Evolutionary conservation across 1,140 invertebrate species (phyloP).

Genomic region (Onthophagus taurus): DNA sequence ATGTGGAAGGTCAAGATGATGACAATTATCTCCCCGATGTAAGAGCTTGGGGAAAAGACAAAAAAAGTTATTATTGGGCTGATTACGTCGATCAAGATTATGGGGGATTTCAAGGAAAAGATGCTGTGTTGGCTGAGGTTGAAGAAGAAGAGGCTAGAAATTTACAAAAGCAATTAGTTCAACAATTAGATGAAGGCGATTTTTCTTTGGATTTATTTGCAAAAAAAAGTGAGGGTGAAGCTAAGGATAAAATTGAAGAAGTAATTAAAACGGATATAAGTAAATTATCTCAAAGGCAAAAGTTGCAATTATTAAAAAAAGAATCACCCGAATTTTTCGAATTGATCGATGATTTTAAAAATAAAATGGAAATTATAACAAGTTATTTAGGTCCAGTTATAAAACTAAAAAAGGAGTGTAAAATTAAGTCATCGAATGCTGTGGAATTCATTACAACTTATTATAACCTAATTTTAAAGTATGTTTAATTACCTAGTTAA

Average conservation of each 20-base stretch:
- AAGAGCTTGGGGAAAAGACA: slow-evolving; percentile 79
- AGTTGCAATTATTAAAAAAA: slow-evolving; percentile 63
- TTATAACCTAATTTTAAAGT: no score
- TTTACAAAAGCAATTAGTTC: slow-evolving; percentile 66
- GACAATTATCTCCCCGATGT: slow-evolving; percentile 61
- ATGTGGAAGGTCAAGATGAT: slow-evolving; percentile 59
- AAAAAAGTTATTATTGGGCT: slow-evolving; percentile 69
- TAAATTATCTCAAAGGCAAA: slow-evolving; percentile 63
- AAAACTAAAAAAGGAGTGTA: no score
- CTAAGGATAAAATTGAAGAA: slow-evolving; percentile 38
- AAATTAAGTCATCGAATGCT: no score
- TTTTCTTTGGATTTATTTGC: slow-evolving; percentile 60
- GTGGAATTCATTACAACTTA: no score
- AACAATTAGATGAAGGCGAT: slow-evolving; percentile 72
- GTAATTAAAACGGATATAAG: slow-evolving; percentile 63
- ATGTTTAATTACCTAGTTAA: background rate
- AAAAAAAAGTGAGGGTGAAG: slow-evolving; percentile 12
- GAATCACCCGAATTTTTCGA: slow-evolving; percentile 76
- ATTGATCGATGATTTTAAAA: slow-evolving; percentile 68
- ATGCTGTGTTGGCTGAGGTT: slow-evolving; percentile 62
- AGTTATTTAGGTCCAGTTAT: no score
- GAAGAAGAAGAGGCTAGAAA: slow-evolving; percentile 79
- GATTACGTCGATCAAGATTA: slow-evolving; percentile 85
- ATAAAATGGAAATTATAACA: no score
- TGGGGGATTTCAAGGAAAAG: slow-evolving; percentile 59